A percentile compares a stretch with the other conserved stretches of the same genome.
Evolutionary conservation across 1,140 invertebrate genomes (phyloP).

Genomic region (Lepidurus arcticus): DNA sequence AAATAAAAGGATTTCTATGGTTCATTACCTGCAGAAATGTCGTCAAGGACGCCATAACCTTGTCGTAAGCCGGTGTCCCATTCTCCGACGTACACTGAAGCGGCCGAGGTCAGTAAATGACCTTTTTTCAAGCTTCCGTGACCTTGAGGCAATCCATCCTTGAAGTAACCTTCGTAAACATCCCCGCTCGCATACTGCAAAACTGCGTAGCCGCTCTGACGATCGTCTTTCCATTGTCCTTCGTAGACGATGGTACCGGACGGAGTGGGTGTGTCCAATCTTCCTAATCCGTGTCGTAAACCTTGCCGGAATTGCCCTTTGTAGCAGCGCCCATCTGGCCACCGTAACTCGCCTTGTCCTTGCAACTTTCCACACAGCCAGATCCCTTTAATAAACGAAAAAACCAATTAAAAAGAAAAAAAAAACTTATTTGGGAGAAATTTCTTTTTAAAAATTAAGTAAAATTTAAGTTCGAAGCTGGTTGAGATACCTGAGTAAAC

Average conservation of each 20-base stretch:
- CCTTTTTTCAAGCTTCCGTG: constrained; percentile 76
- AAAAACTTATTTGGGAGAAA: no score
- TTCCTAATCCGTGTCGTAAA: constrained; percentile 64
- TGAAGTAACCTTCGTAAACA: constrained; percentile 76
- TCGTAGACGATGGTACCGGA: constrained; percentile 53
- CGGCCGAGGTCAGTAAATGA: constrained; percentile 63
- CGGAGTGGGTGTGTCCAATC: constrained; percentile 55
- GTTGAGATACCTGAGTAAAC: constrained; percentile 54
- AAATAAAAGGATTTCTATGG: neutral
- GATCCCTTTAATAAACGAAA: constrained; percentile 47
- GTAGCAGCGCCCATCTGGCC: constrained; percentile 71
- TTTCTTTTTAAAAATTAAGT: no score
- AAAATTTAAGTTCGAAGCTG: neutral
- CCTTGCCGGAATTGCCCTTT: constrained; percentile 71
- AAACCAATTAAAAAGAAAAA: no score
- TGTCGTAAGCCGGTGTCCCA: constrained; percentile 67
- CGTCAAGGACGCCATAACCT: constrained; percentile 82
- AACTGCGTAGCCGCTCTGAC: constrained; percentile 70
- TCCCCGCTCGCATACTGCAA: constrained; percentile 67
- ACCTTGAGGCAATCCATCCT: constrained; percentile 72
- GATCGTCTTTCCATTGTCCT: constrained; percentile 76
- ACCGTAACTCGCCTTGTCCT: constrained; percentile 71
- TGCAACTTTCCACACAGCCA: constrained; percentile 77
- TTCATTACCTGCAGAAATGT: constrained; percentile 58
- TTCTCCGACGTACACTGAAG: constrained; percentile 78